These are phyloP conservation scores for Rhopalosiphum maidis DNA, from an alignment of 1,140 invertebrate genomes.

Conservation along the genomic window DNA sequence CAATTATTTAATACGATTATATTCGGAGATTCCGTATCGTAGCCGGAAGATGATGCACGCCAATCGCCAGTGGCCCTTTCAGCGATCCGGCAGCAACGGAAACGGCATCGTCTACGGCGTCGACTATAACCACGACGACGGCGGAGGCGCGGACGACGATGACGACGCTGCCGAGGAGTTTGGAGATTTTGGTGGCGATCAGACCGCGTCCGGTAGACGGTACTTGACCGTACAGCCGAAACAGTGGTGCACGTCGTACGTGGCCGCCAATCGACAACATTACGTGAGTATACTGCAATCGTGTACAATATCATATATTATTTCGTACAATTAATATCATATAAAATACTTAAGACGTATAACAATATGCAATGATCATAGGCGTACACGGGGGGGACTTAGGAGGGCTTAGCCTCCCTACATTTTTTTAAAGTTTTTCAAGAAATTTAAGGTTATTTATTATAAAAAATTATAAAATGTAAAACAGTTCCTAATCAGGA, in stretches of 20 bases:
- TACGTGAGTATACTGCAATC: background rate
- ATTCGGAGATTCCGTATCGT: background rate
- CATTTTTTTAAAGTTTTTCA: too few relatives aligned
- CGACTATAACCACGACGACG: background rate
- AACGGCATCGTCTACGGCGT: background rate
- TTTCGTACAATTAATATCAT: background rate
- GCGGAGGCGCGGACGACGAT: background rate
- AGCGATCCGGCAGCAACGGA: too few relatives aligned
- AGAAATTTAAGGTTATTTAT: too few relatives aligned
- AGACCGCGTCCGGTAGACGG: background rate
- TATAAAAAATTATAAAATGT: too few relatives aligned
- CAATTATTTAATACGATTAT: background rate
- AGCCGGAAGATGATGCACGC: background rate
- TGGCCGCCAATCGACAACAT: background rate
- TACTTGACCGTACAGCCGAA: constrained; percentile 21
- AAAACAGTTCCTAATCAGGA: too few relatives aligned
- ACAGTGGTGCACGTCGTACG: constrained; percentile 40
- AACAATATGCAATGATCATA: too few relatives aligned
- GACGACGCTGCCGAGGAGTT: background rate
- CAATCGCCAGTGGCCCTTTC: background rate
- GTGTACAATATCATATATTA: too few relatives aligned
- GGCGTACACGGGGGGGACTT: too few relatives aligned
- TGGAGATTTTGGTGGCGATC: background rate
- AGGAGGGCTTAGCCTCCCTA: too few relatives aligned
- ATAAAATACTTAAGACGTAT: background rate